phyloP scores from a whole-genome alignment of 1,140 invertebrate genomes.

The Ips typographus region DNA sequence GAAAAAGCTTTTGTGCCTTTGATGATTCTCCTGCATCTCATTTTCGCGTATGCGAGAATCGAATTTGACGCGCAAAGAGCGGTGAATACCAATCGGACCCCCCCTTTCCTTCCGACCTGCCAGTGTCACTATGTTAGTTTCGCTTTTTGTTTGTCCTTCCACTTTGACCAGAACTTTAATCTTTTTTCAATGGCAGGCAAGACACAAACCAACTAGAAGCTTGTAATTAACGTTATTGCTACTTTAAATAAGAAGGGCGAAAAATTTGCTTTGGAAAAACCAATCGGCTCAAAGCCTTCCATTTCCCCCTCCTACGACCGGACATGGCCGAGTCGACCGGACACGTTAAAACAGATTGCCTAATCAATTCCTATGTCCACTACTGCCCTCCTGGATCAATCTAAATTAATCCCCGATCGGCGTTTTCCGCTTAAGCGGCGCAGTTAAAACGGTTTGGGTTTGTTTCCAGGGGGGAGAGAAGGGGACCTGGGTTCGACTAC shows the following conservation, averaged over 20 bases:
- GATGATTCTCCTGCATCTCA: slow-evolving; percentile 54
- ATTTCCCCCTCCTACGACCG: slow-evolving; percentile 39
- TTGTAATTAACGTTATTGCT: no score
- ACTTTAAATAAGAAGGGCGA: not conserved
- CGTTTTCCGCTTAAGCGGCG: slow-evolving; percentile 40
- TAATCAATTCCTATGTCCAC: slow-evolving; percentile 55
- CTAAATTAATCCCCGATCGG: slow-evolving; percentile 53
- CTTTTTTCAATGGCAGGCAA: slow-evolving; percentile 1
- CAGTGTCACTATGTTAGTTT: slow-evolving; percentile 9
- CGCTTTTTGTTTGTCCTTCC: slow-evolving; percentile 6
- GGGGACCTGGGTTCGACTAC: no score
- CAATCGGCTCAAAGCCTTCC: not conserved
- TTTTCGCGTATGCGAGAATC: slow-evolving; percentile 52
- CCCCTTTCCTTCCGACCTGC: not conserved
- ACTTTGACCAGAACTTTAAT: not conserved
- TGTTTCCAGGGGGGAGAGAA: no score
- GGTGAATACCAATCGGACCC: slow-evolving; percentile 52
- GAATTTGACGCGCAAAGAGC: slow-evolving; percentile 51
- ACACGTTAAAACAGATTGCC: slow-evolving; percentile 55
- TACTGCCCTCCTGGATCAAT: slow-evolving; percentile 52
- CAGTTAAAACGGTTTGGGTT: no score
- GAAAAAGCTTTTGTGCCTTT: slow-evolving; percentile 52
- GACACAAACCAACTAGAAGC: not conserved
- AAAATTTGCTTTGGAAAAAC: not conserved
- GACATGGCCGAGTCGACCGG: slow-evolving; percentile 49